Evolutionary conservation across 2,797 vertebrate species (phyloP), one percentile per base, ranked within the genome.

Genomic region (Manis crassicaudata): DNA sequence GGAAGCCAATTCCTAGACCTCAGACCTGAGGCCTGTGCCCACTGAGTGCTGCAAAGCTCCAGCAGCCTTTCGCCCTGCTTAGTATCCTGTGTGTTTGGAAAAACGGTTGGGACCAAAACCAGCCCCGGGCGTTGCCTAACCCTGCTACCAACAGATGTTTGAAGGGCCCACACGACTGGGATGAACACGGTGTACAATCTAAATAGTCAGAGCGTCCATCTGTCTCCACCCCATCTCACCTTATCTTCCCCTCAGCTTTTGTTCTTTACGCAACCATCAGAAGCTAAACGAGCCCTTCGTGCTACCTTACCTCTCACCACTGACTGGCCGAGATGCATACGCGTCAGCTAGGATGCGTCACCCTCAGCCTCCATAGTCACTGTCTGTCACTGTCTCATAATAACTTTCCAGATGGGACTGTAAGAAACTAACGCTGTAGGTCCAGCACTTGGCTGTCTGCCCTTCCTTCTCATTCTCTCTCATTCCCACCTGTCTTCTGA

Each of bases 11-110:
- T 89, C 75, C 62, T 29, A 68, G 50, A 52, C 27, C 60, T 67
- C 29, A 50, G 4, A 32, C 40, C 0, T 0, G 56, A 54, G 63
- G 27, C 52, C 35, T 29, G 18, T 76, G 46, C 46, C 58, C 1
- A 0, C 7, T 43, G 11, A 6, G 32, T 7, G 43, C 10, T 29
- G 1, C 3, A 3, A 8, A 40, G 27, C 12, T 9, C 63, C 18
- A n/a, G 20, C 25, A 27, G 54, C 27, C 13, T 82, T 56, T 60
- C 43, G 10, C 46, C 14, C 6, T 10, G 3, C 14, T 63, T n/a
- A 29, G 9, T 67, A 27, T 40, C 54, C 54, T 29, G 6, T 18
- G 87, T 67, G 32, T 84, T 80, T 25, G 83, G 84, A 72, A 75
- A 83, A 82, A 54, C 13, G 35, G 56, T 77, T 18, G 50, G 80